Base-by-base conservation (phyloP, 2,113 vertebrate genomes). In the Pluvianellus socialis region DNA sequence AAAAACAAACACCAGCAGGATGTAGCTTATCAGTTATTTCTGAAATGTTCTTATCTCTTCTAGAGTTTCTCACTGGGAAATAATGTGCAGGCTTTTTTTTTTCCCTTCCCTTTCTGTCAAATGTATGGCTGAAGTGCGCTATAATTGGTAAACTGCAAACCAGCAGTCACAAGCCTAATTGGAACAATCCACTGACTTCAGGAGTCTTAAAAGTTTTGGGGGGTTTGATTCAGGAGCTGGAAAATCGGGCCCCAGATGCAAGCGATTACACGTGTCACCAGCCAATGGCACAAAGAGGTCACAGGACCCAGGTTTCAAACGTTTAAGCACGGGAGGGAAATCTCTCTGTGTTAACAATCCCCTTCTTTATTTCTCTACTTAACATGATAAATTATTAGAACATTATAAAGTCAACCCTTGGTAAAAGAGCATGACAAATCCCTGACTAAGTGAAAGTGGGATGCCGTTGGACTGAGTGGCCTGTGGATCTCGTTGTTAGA, bases 21-120 rank as follows among this genome's bases (percentile, higher is more conserved):
- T 97, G 80, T 86, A 83, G 14, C 6, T 94, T 90, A 94, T 90
- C 91, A 95, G 75, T 88, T 86, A 93, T 92, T 96, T 72, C 88
- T 90, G 85, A 94, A 94, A 90, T 80, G 67, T 84, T 86, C 85
- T 94, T 96, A 93, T 94, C 85, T 95, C 49, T 76, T 66, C 38
- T 44, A 77, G 66, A 62, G 22, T 90, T 93, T 90, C 84, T 95
- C 63, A 63, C 55, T 86, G 67, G 74, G 89, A 96, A 92, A 88
- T 92, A 77, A 92, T 33, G n/a, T 50, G 38, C 24, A 62, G 77
- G 21, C 6, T 26, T 61, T 30, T 45, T 44, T 59, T 12, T 2
- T 0, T 9, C 35, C 21, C 4, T 24, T 40, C 65, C 45, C 21
- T 72, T 94, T 90, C 62, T 90, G 47, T 68, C 50, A 73, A 26